Conservation (phyloP, 2,113 vertebrate genomes). For the Brachyhypopomus gauderio region DNA sequence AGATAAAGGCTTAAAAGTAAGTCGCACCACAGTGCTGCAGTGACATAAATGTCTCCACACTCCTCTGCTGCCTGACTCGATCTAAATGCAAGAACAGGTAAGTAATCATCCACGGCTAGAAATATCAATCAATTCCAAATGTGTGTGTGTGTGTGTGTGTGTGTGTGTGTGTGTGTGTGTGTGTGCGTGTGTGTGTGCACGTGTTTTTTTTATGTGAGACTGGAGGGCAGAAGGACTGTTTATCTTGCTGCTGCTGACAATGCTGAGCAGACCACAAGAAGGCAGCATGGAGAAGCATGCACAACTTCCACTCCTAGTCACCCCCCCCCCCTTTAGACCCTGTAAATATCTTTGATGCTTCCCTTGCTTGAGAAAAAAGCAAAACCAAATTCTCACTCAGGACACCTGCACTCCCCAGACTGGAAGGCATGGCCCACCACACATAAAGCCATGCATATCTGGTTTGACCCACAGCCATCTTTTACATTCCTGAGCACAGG, state of each 20-base stretch:
- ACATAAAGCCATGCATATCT: neutral
- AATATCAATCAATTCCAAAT: constrained; percentile 45
- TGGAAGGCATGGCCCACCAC: neutral
- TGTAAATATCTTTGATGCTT: constrained; percentile 10
- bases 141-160: constrained; percentile 18
- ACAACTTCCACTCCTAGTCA: neutral
- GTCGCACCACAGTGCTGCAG: constrained; percentile 11
- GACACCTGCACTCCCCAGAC: neutral
- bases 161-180: constrained; percentile 29
- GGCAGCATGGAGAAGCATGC: neutral
- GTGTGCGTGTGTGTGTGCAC: constrained; percentile 19
- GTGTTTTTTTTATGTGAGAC: neutral
- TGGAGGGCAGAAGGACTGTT: constrained; percentile 2
- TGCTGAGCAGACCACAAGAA: constrained; percentile 1
- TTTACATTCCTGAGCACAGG: neutral
- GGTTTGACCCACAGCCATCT: neutral
- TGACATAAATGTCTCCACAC: constrained; percentile 35
- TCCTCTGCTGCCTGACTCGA: constrained; percentile 39
- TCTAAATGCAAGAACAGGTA: constrained; percentile 54
- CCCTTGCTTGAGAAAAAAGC: neutral
- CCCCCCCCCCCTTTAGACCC: neutral
- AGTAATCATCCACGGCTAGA: constrained; percentile 42
- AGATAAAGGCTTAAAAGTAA: constrained; percentile 28
- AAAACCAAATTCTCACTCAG: neutral
- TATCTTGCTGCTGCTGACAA: constrained; percentile 1